phyloP scores from a whole-genome alignment of 2,888 invertebrate species.

The Xylophagus ater region DNA sequence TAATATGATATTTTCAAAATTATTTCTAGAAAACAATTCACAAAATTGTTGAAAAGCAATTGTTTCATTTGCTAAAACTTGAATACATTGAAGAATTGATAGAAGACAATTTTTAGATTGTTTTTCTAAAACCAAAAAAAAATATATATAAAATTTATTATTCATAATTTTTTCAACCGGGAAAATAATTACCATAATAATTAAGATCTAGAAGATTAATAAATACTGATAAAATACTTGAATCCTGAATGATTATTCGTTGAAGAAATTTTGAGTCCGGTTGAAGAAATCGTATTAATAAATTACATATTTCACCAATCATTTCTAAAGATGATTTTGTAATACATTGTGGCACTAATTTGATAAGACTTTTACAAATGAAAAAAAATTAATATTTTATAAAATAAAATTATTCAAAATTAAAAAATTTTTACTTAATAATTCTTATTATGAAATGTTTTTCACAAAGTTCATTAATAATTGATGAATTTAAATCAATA shows the following conservation, averaged over 20 bases:
- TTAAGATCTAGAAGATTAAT: slow-evolving; percentile 14
- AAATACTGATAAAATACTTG: slow-evolving; percentile 16
- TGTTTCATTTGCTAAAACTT: slow-evolving; percentile 6
- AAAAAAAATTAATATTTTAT: slow-evolving; percentile 1
- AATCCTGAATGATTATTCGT: slow-evolving; percentile 29
- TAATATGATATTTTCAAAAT: background rate
- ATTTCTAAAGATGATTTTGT: slow-evolving; percentile 19
- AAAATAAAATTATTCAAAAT: background rate
- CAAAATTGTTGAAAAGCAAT: slow-evolving; percentile 9
- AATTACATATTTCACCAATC: slow-evolving; percentile 28
- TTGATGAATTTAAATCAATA: slow-evolving; percentile 9
- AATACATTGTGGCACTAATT: slow-evolving; percentile 11
- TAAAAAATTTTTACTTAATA: slow-evolving; percentile 12
- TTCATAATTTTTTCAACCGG: no score
- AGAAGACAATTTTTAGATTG: background rate
- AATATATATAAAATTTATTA: no score
- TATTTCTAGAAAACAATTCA: background rate
- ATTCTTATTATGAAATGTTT: slow-evolving; percentile 8
- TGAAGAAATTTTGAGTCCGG: slow-evolving; percentile 25
- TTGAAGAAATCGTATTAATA: slow-evolving; percentile 26
- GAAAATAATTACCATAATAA: slow-evolving; percentile 12
- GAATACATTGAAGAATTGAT: slow-evolving; percentile 8
- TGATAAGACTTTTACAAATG: slow-evolving; percentile 10
- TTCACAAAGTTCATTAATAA: slow-evolving; percentile 8
- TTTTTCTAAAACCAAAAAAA: slow-evolving; percentile 5